phyloP scores from a whole-genome alignment of 2,888 invertebrate species.

The Chrysolina oricalcia region DNA sequence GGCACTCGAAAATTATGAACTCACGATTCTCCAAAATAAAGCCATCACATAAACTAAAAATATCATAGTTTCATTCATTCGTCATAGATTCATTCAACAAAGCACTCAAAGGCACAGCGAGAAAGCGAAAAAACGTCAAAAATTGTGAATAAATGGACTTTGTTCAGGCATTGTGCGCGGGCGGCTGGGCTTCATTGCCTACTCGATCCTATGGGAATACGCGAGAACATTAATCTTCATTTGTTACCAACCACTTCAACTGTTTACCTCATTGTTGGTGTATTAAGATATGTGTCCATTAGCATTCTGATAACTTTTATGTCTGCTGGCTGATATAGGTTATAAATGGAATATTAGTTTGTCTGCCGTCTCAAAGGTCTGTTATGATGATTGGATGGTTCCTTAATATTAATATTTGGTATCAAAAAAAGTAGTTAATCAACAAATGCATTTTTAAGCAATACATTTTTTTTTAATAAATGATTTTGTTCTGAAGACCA shows the following conservation, averaged over 20 bases:
- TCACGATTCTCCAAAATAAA: slow-evolving; percentile 61
- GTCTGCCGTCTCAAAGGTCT: neutral
- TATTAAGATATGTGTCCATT: slow-evolving; percentile 63
- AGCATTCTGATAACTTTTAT: slow-evolving; percentile 55
- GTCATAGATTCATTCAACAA: slow-evolving; percentile 58
- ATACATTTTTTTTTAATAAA: no score
- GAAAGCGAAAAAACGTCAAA: slow-evolving; percentile 67
- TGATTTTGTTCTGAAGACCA: no score
- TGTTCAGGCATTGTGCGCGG: slow-evolving; percentile 57
- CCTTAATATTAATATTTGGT: no score
- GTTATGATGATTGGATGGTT: no score
- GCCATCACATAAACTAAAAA: slow-evolving; percentile 65
- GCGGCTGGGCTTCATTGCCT: slow-evolving; percentile 52
- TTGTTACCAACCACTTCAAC: slow-evolving; percentile 71
- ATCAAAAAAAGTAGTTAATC: no score
- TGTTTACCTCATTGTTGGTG: slow-evolving; percentile 67
- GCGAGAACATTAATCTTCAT: slow-evolving; percentile 70
- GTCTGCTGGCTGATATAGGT: slow-evolving; percentile 20
- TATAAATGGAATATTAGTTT: slow-evolving; percentile 22
- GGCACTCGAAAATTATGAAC: slow-evolving; percentile 57
- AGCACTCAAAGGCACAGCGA: slow-evolving; percentile 65
- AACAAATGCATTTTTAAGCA: no score
- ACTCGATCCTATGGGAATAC: slow-evolving; percentile 66
- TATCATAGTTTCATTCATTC: slow-evolving; percentile 63
- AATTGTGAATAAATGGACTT: slow-evolving; percentile 66